These are phyloP conservation scores for Euplagia quadripunctaria DNA, from an alignment of 2,888 invertebrate species.

Conservation along the genomic window DNA sequence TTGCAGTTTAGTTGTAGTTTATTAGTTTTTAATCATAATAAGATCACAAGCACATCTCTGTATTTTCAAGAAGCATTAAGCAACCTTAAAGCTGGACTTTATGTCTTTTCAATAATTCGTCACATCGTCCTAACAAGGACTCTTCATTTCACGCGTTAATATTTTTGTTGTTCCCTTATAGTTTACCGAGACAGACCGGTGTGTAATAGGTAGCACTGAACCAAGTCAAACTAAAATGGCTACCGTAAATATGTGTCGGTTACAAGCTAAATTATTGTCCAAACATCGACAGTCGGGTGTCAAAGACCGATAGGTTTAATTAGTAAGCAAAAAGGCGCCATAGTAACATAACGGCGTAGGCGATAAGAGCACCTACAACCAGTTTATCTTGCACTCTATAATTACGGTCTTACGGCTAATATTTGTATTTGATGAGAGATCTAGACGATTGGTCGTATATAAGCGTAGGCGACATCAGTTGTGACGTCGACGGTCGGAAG, in stretches of 20 bases:
- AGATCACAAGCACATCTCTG: too few species aligned
- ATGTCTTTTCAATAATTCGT: too few species aligned
- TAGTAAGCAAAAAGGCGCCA: conserved; percentile 80
- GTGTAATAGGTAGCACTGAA: neutral
- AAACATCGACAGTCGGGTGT: conserved; percentile 70
- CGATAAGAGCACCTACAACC: conserved; percentile 63
- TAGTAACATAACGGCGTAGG: conserved; percentile 70
- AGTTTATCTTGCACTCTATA: conserved; percentile 54
- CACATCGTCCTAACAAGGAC: neutral
- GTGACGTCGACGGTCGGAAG: conserved; percentile 56
- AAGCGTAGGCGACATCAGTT: conserved; percentile 74
- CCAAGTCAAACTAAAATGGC: conserved; percentile 12
- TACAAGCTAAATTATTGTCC: conserved; percentile 66
- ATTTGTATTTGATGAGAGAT: conserved; percentile 50
- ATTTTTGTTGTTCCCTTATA: neutral
- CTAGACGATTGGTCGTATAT: conserved; percentile 57
- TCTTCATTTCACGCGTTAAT: neutral
- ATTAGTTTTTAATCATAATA: too few species aligned
- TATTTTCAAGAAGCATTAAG: too few species aligned
- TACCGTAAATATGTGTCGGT: conserved; percentile 52
- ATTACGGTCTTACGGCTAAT: conserved; percentile 48
- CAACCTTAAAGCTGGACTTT: too few species aligned
- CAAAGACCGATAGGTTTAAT: conserved; percentile 84
- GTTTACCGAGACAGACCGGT: neutral
- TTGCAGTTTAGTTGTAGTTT: too few species aligned